Evolutionary conservation across 2,888 invertebrate species (phyloP), one percentile per base, ranked within the genome.

Genomic region (Caradrina clavipalpis): DNA sequence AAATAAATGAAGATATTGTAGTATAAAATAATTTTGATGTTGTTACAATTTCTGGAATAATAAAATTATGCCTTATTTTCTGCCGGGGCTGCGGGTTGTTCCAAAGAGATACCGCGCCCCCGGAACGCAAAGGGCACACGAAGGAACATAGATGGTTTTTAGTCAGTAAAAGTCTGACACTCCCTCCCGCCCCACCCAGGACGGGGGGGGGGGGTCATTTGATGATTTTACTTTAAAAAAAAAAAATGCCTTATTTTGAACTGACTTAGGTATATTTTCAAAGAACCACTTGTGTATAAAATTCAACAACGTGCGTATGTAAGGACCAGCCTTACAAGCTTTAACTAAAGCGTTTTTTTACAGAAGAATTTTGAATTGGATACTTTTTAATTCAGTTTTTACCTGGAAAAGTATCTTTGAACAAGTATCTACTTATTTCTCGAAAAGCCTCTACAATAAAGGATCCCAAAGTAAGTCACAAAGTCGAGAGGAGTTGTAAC

Each of bases 401-500:
- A 67, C 31, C 42, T 49, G 17, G 1, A 31, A 55, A 39, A 49
- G 26, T 21, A 21, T 21, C 1, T 31, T n/a, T 54, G 15, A 21
- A 4, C 13, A 17, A 21, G 57, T 21, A 31, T 21, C 13, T 4
- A 17, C 17, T 15, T 54, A 63, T n/a, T n/a, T n/a, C n/a, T n/a
- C n/a, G n/a, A n/a, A n/a, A 65, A 39, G 11, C 2, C n/a, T 31
- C 26, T 39, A 45, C 35, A 56, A 73, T 58, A 73, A 55, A 53
- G 19, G 11, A 39, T n/a, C 19, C 22, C 10, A 58, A 60, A 59
- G 39, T 61, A 58, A 67, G 66, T 67, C 81, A 19, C 50, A 55
- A 63, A 81, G 70, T 76, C 42, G 42, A 56, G 54, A 54, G 47
- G 22, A 80, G 47, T 61, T 55, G 69, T 75, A 61, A 55, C 31